Base-by-base conservation (phyloP, 1,140 invertebrate genomes). In the Magallana ariakensis region DNA sequence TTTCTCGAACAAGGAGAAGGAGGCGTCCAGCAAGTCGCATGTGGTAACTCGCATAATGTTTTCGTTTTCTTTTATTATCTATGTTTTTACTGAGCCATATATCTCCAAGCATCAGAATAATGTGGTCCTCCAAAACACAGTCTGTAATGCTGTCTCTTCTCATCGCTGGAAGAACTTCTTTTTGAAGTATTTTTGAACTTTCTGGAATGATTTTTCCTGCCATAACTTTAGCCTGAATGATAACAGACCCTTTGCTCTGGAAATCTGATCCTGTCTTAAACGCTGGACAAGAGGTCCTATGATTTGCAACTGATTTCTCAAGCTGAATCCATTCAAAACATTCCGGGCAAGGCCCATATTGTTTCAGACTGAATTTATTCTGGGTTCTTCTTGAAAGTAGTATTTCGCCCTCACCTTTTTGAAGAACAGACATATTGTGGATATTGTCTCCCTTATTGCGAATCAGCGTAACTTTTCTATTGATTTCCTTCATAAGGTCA, bases 301-400 rank as follows among this genome's bases (percentile, higher is more conserved):
- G 85, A 26, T 56, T 87, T 26, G 33, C 33, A 6, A 62, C 22
- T 55, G 55, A 10, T 57, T 7, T 1, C 53, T 53, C 7, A 87
- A 60, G 9, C 54, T 11, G 33, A 15, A 83, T 53, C 85, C 85
- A 87, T 70, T 87, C 85, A 22, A 33, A 54, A 56, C 81, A 83
- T 10, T 87, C 7, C 26, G 58, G 26, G 56, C 85, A 87, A 15
- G 85, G 85, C 16, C 85, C 85, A 87, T 83, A 87, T 33, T 33
- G 33, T 60, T 87, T 81, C 11, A 83, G 16, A 9, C 15, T 15
- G 5, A 54, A 15, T 26, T 66, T 81, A 33, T 33, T 33, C 33
- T 33, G 33, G 33, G 33, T 33, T 66, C 85, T 62, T 70, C 85
- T 60, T 22, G 56, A 53, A 54, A 87, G 5, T 22, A 87, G 57